phyloP scores from a whole-genome alignment of 2,797 vertebrate species.

The Atherinosoma microstoma region DNA sequence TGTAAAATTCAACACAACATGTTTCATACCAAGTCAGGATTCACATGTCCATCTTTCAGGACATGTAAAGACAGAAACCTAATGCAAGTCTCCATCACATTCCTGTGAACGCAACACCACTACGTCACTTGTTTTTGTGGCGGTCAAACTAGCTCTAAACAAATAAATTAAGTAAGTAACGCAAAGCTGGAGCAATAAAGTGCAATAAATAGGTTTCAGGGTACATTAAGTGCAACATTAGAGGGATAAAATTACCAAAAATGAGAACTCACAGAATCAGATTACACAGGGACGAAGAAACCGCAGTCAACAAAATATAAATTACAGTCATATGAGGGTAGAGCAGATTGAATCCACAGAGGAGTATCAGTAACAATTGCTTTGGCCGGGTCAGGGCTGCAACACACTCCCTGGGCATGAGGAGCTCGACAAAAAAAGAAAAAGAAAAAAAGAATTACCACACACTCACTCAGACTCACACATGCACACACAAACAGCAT shows the following conservation, averaged over 20 bases:
- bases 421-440: constrained; percentile 44
- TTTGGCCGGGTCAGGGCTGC: constrained; percentile 80
- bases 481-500: constrained; percentile 44
- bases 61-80: constrained; percentile 43
- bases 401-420: constrained; percentile 71
- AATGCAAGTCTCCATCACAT: constrained; percentile 56
- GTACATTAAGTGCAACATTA: constrained; percentile 83
- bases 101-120: constrained; percentile 55
- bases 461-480: constrained; percentile 45
- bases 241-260: constrained; percentile 81
- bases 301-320: constrained; percentile 84
- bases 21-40: constrained; percentile 15
- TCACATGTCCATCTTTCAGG: constrained; percentile 40
- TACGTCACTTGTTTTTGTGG: constrained; percentile 76
- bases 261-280: constrained; percentile 76
- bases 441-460: constrained; percentile 59
- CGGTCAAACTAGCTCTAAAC: constrained; percentile 71
- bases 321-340: constrained; percentile 78
- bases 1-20: constrained; percentile 38
- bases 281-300: constrained; percentile 76
- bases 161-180: constrained; percentile 78
- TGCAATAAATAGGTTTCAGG: constrained; percentile 79
- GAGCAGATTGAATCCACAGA: constrained; percentile 78
- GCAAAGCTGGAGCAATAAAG: constrained; percentile 74
- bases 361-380: constrained; percentile 85